Evolutionary conservation across 2,888 invertebrate species (phyloP), one percentile per base, ranked within the genome.

Genomic region (Drosophila recens): DNA sequence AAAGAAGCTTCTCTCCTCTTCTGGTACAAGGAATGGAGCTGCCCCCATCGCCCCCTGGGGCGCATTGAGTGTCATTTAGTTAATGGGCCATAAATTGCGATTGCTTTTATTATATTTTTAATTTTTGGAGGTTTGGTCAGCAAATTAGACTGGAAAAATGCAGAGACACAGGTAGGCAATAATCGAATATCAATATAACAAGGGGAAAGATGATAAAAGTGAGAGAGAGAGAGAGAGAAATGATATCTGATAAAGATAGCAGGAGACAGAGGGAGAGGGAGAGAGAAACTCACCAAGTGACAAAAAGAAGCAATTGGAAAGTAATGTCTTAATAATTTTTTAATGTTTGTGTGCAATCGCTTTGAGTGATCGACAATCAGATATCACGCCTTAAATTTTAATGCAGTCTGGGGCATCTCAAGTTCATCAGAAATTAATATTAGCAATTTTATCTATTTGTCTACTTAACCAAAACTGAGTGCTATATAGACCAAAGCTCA

Each of bases 61-160:
- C 34, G 83, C 72, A 82, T 74, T 82, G 80, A 82, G 80, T 88
- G 78, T 82, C 83, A 86, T 88, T 84, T 84, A 73, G 83, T 80
- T 88, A 84, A 86, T 88, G 86, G 83, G 23, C 69, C 69, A 86
- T 86, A 88, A 83, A 83, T 86, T 75, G 78, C 53, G 64, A 33
- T 72, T 40, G 49, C 51, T 63, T 15, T 13, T 1, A 27, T 27
- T 27, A 27, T 27, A 27, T 58, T 30, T 38, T 34, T 58, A 53
- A 53, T 58, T 57, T 57, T 48, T 23, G 52, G 52, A 54, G 63
- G 54, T 34, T 67, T 40, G 67, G 1, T 45, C 56, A 11, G 49
- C 67, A 67, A 81, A 51, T 72, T 73, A 51, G 52, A 72, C 52
- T 56, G 65, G 53, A 74, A 67, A 62, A 64, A 72, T 72, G 62